Evolutionary conservation across 2,888 invertebrate genomes (phyloP).

Genomic region (Agrochola litura): DNA sequence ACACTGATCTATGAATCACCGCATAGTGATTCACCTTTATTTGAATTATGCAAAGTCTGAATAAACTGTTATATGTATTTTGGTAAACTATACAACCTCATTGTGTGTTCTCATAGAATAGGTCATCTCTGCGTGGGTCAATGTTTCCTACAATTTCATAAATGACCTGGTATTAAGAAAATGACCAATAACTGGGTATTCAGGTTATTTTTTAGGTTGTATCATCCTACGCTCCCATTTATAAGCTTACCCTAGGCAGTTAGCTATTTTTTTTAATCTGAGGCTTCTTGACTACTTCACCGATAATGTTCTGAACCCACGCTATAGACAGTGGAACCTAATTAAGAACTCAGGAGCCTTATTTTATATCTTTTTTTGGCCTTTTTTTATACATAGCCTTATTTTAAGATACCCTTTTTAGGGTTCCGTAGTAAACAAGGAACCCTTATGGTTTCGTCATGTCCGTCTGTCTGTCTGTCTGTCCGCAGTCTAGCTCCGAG

Average conservation of each 20-base stretch:
- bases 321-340: neutral
- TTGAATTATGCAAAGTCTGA: slow-evolving; percentile 30
- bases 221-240: neutral
- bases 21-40: slow-evolving; percentile 21
- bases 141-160: slow-evolving; percentile 35
- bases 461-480: no score
- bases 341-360: neutral
- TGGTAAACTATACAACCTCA: slow-evolving; percentile 32
- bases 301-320: slow-evolving; percentile 15
- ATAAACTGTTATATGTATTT: slow-evolving; percentile 43
- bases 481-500: no score
- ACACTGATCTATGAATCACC: slow-evolving; percentile 13
- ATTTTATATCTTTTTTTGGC: neutral
- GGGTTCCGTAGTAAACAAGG: no score
- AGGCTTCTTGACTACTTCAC: neutral
- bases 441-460: no score
- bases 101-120: slow-evolving; percentile 30
- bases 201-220: slow-evolving; percentile 20
- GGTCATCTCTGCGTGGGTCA: slow-evolving; percentile 48
- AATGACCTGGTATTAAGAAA: slow-evolving; percentile 1
- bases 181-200: neutral
- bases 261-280: neutral
- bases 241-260: neutral
- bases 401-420: no score
- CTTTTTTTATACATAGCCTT: no score